These are phyloP conservation scores for Brienomyrus longianalis DNA, from an alignment of 2,113 vertebrate genomes.

Conservation along the genomic window DNA sequence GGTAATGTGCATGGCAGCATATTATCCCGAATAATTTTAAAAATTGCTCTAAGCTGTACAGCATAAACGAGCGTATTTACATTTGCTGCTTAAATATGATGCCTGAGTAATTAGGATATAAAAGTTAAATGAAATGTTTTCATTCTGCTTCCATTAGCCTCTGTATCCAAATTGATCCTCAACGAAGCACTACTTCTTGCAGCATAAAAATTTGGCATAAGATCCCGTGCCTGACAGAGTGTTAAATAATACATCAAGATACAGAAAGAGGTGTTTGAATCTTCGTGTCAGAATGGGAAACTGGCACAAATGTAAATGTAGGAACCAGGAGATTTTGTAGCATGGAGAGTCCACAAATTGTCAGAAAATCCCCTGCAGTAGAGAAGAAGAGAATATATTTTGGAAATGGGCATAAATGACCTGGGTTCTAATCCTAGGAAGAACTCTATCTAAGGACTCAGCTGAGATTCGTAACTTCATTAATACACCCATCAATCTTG, in stretches of 20 bases:
- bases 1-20: constrained; percentile 13
- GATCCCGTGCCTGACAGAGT: background rate
- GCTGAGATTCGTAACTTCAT: background rate
- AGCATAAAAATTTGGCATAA: background rate
- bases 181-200: background rate
- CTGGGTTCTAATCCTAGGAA: background rate
- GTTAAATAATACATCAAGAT: constrained; percentile 1
- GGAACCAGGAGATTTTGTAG: background rate
- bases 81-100: constrained; percentile 15
- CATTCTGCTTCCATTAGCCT: background rate
- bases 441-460: background rate
- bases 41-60: constrained; percentile 1
- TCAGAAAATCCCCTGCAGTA: background rate
- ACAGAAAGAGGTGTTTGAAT: constrained; percentile 5
- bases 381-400: background rate
- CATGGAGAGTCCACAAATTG: background rate
- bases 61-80: constrained; percentile 6
- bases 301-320: background rate
- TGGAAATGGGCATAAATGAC: background rate
- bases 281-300: background rate
- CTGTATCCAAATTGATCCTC: background rate
- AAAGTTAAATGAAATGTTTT: constrained; percentile 1
- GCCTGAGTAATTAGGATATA: constrained; percentile 8
- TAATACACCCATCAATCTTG: background rate
- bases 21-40: background rate